phyloP scores from a whole-genome alignment of 2,797 vertebrate genomes.

The Poeciliopsis infans region DNA sequence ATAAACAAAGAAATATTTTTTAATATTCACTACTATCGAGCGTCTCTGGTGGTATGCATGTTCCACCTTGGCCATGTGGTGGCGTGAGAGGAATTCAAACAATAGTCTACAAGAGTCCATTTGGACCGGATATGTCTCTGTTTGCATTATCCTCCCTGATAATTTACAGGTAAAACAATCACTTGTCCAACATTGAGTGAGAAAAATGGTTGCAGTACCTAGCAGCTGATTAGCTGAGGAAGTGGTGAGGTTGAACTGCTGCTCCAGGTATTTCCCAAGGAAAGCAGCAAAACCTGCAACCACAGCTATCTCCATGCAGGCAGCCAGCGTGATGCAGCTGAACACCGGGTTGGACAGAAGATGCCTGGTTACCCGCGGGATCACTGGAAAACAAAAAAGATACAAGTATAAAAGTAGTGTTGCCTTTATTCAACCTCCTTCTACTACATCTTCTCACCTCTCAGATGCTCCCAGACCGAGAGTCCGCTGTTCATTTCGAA shows the following conservation, averaged over 20 bases:
- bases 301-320: constrained; percentile 98
- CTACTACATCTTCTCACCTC: constrained; percentile 78
- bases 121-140: not conserved
- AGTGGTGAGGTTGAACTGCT: constrained; percentile 98
- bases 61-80: not conserved
- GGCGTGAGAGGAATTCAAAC: not conserved
- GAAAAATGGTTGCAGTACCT: constrained; percentile 79
- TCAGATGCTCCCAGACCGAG: constrained; percentile 90
- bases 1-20: not conserved
- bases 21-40: not conserved
- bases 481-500: constrained; percentile 82
- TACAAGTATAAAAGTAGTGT: not conserved
- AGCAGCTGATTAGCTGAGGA: constrained; percentile 98
- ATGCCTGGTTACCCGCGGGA: constrained; percentile 95
- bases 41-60: not conserved
- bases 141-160: not conserved
- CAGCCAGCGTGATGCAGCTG: constrained; percentile 95
- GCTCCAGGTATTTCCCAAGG: constrained; percentile 97
- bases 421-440: not conserved
- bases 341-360: constrained; percentile 97
- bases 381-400: constrained; percentile 81
- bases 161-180: not conserved
- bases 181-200: not conserved
- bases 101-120: not conserved
- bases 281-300: constrained; percentile 97